These are phyloP conservation scores for Spodoptera exigua DNA, from an alignment of 2,888 invertebrate genomes.

Conservation along the genomic window DNA sequence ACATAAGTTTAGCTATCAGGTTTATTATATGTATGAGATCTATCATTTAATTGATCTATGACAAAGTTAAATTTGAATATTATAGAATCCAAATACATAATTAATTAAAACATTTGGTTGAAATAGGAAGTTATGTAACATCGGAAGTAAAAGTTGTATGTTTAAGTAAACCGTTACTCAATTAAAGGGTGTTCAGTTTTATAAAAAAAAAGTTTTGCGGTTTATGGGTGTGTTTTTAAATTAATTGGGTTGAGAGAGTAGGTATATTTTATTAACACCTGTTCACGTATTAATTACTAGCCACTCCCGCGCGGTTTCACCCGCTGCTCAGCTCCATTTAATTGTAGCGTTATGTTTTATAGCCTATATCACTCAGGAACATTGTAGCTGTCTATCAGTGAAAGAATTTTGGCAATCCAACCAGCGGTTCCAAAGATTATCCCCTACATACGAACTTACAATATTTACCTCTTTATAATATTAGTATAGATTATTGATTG, in stretches of 20 bases:
- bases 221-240: slow-evolving; percentile 18
- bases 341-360: no score
- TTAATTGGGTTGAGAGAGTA: slow-evolving; percentile 36
- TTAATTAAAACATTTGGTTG: slow-evolving; percentile 41
- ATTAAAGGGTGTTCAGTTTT: neutral
- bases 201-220: slow-evolving; percentile 3
- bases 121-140: slow-evolving; percentile 32
- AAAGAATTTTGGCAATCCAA: no score
- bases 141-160: slow-evolving; percentile 51
- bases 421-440: no score
- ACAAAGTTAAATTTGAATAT: slow-evolving; percentile 36
- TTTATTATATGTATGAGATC: slow-evolving; percentile 19
- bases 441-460: no score
- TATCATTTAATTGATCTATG: slow-evolving; percentile 39
- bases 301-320: no score
- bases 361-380: no score
- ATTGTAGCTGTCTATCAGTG: no score
- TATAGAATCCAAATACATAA: slow-evolving; percentile 36
- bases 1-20: neutral
- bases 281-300: slow-evolving; percentile 1
- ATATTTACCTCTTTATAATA: no score
- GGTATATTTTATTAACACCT: slow-evolving; percentile 9
- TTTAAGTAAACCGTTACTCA: slow-evolving; percentile 25
- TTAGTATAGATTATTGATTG: no score
- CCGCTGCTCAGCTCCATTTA: no score